These are phyloP conservation scores for Tadarida brasiliensis DNA, from an alignment of 2,797 vertebrate genomes.

Conservation along the genomic window DNA sequence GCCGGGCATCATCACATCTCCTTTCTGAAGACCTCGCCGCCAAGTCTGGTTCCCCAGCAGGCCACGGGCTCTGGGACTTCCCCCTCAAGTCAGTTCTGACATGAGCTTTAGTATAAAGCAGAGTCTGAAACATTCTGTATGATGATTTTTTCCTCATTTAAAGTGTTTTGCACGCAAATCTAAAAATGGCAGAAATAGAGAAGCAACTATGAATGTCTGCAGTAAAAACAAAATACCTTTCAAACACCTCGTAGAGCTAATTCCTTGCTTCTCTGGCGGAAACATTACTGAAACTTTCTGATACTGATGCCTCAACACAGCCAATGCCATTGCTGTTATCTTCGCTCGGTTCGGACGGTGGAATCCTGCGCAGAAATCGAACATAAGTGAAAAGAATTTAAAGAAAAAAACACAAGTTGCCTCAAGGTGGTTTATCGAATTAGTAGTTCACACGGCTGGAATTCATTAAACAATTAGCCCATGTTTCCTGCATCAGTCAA, in stretches of 20 bases:
- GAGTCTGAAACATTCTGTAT: background rate
- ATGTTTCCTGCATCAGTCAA: conserved; percentile 9
- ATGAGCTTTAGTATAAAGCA: no score
- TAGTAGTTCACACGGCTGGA: background rate
- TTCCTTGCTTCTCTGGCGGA: background rate
- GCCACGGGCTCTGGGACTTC: background rate
- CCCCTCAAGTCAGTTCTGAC: background rate
- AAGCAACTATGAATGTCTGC: background rate
- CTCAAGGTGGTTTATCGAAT: background rate
- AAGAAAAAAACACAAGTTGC: conserved; percentile 50
- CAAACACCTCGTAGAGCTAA: background rate
- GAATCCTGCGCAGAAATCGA: background rate
- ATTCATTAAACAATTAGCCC: conserved; percentile 19
- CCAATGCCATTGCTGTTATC: background rate
- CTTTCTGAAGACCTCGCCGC: background rate
- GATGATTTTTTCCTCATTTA: background rate
- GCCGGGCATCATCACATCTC: background rate
- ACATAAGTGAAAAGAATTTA: conserved; percentile 3
- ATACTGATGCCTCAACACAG: background rate
- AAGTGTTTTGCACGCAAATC: background rate
- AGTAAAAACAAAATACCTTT: background rate
- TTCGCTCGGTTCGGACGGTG: background rate
- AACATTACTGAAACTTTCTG: background rate
- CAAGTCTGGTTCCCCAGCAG: background rate
- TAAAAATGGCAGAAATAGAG: background rate